These are phyloP conservation scores for Hemichromis elongatus DNA, from an alignment of 2,113 vertebrate species.

Conservation along the genomic window DNA sequence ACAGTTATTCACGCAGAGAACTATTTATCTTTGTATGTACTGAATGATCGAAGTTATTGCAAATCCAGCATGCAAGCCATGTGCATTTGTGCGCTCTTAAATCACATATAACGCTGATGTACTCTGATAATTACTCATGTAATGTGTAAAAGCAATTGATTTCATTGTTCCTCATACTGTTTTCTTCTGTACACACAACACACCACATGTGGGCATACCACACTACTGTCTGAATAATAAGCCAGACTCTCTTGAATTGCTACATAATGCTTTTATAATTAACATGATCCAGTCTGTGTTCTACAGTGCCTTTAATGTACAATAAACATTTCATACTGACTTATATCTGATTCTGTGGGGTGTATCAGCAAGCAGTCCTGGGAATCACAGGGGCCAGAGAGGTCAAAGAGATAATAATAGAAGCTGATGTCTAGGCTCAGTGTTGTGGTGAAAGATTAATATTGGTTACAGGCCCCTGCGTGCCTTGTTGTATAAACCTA, in stretches of 20 bases:
- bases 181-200: neutral
- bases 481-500: neutral
- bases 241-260: neutral
- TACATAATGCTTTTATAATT: neutral
- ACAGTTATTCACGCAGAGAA: neutral
- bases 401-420: conserved; percentile 53
- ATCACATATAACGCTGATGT: neutral
- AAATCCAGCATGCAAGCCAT: neutral
- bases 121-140: neutral
- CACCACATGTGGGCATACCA: neutral
- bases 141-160: neutral
- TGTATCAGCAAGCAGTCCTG: neutral
- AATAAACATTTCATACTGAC: conserved; percentile 30
- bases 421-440: conserved; percentile 35
- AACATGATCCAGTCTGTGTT: neutral
- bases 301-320: neutral
- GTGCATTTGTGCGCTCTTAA: neutral
- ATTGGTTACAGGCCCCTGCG: conserved; percentile 13
- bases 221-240: neutral
- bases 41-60: neutral
- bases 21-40: neutral
- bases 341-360: neutral
- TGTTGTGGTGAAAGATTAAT: conserved; percentile 51
- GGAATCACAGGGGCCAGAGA: neutral
- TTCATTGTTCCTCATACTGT: neutral